Evolutionary conservation across 2,797 vertebrate species (phyloP).

Genomic region (Vireo griseus): DNA sequence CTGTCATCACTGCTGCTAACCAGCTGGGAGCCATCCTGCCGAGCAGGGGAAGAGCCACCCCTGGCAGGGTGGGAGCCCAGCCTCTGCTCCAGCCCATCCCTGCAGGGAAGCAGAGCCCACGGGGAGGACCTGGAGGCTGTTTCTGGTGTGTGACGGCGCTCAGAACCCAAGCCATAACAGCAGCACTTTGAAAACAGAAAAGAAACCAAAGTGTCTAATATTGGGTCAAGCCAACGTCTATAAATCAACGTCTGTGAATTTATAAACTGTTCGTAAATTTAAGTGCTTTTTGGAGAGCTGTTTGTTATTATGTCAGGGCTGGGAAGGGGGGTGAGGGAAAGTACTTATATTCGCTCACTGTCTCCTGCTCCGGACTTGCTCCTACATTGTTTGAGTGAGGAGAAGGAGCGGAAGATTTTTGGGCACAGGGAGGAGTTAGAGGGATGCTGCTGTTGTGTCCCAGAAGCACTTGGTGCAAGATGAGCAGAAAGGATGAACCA

Average conservation of each 20-base stretch:
- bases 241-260: slow-evolving; percentile 78
- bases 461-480: background rate
- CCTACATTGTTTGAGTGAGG: background rate
- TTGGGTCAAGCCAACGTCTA: slow-evolving; percentile 69
- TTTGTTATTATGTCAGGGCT: slow-evolving; percentile 70
- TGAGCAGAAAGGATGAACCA: background rate
- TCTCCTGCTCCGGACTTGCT: background rate
- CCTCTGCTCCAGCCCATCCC: background rate
- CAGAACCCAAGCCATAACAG: slow-evolving; percentile 69
- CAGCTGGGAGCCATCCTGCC: background rate
- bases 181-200: slow-evolving; percentile 69
- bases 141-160: slow-evolving; percentile 46
- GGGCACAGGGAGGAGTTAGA: background rate
- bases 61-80: background rate
- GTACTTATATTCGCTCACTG: slow-evolving; percentile 1
- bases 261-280: slow-evolving; percentile 79
- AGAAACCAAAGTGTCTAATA: slow-evolving; percentile 70
- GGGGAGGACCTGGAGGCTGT: background rate
- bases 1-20: slow-evolving; percentile 6
- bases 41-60: slow-evolving; percentile 5
- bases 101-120: accelerated
- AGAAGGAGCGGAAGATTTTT: background rate
- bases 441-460: background rate
- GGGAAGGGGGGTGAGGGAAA: slow-evolving; percentile 22
- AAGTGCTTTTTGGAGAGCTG: slow-evolving; percentile 77